phyloP scores from a whole-genome alignment of 2,113 vertebrate species.

The Aix galericulata region DNA sequence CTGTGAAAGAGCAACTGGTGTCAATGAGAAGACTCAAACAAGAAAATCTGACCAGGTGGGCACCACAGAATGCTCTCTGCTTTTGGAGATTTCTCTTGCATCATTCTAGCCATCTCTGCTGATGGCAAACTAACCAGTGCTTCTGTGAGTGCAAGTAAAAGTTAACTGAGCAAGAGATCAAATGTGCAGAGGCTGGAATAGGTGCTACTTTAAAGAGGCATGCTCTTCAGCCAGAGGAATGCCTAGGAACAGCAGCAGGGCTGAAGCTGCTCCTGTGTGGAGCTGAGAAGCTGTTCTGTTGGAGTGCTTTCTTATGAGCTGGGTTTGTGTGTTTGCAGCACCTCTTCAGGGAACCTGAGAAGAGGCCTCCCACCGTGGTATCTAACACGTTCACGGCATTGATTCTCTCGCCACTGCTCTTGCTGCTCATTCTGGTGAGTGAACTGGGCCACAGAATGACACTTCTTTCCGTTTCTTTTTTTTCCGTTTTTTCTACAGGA shows the following conservation, averaged over 20 bases:
- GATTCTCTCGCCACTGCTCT: slow-evolving; percentile 89
- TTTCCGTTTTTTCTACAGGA: neutral
- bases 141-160: neutral
- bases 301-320: neutral
- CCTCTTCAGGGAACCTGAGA: slow-evolving; percentile 96
- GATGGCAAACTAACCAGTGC: neutral
- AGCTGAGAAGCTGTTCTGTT: neutral
- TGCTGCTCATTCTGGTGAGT: slow-evolving; percentile 94
- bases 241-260: neutral
- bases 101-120: neutral
- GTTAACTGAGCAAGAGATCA: neutral
- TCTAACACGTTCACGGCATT: slow-evolving; percentile 95
- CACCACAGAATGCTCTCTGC: neutral
- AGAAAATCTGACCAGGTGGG: neutral
- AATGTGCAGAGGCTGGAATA: neutral
- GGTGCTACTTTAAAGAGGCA: neutral
- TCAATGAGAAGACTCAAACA: neutral
- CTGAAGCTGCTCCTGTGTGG: neutral
- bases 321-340: slow-evolving; percentile 80
- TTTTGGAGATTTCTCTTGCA: neutral
- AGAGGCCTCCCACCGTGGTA: slow-evolving; percentile 93
- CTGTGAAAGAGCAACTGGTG: neutral
- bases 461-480: too few species aligned
- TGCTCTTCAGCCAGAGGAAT: neutral
- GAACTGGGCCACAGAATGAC: neutral